These are phyloP conservation scores for Gallinago media DNA, from an alignment of 2,113 vertebrate genomes.

Conservation along the genomic window DNA sequence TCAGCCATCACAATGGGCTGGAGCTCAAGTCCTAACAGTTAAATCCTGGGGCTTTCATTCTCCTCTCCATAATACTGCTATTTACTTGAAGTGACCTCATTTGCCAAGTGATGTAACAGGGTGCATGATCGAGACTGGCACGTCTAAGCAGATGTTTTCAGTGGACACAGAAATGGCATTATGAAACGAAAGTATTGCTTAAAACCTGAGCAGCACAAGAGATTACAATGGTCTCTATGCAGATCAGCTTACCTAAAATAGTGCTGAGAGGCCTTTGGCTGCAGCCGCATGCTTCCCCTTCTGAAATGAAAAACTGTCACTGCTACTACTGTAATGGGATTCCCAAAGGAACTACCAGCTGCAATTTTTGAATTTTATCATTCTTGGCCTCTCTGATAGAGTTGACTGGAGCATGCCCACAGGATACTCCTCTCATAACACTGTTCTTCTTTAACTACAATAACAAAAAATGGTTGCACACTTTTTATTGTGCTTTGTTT, in stretches of 20 bases:
- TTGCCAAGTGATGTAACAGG: slow-evolving; percentile 48
- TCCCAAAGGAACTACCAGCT: slow-evolving; percentile 25
- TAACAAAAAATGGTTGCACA: background rate
- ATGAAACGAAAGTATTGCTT: background rate
- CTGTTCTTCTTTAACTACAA: background rate
- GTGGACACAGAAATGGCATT: slow-evolving; percentile 50
- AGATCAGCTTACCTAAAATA: slow-evolving; percentile 55
- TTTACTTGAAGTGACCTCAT: slow-evolving; percentile 57
- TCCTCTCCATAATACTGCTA: slow-evolving; percentile 33
- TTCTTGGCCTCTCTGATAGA: background rate
- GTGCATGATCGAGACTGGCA: slow-evolving; percentile 35
- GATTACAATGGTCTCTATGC: slow-evolving; percentile 45
- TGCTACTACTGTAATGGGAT: background rate
- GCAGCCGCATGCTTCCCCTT: background rate
- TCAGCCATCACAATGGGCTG: background rate
- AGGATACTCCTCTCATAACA: background rate
- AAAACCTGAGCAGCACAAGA: slow-evolving; percentile 42
- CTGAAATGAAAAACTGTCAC: background rate
- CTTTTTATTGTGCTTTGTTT: background rate
- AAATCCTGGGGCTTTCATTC: slow-evolving; percentile 9
- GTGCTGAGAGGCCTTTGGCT: slow-evolving; percentile 3
- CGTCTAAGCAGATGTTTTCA: slow-evolving; percentile 23
- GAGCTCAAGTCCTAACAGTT: background rate
- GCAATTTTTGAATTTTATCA: slow-evolving; percentile 33
- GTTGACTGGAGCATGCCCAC: background rate